Evolutionary conservation across 1,140 invertebrate genomes (phyloP).

Genomic region (Agraylea sexmaculata): DNA sequence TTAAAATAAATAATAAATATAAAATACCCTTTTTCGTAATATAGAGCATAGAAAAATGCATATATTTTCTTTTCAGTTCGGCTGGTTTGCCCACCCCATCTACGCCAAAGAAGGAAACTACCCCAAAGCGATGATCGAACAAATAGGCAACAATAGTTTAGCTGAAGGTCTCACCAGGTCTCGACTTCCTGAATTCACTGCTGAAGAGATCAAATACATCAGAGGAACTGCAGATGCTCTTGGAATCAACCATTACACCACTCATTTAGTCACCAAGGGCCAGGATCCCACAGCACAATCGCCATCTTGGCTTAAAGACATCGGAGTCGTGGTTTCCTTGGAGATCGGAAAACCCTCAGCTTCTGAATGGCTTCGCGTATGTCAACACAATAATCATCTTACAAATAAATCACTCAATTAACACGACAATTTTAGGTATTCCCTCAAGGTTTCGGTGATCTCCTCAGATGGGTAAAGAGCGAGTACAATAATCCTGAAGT

Average conservation of each 20-base stretch:
- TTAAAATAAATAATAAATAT: neutral
- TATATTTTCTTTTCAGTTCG: conserved; percentile 33
- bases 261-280: conserved; percentile 32
- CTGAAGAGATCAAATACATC: conserved; percentile 35
- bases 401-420: neutral
- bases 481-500: conserved; percentile 46
- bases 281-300: conserved; percentile 32
- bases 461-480: conserved; percentile 45
- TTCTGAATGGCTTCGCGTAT: conserved; percentile 38
- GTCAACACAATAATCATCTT: neutral
- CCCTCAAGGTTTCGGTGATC: conserved; percentile 45
- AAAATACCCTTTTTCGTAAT: no score
- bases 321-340: conserved; percentile 32
- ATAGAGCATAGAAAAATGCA: neutral
- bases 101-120: conserved; percentile 48
- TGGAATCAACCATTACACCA: conserved; percentile 40
- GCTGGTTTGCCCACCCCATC: conserved; percentile 49
- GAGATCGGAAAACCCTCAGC: conserved; percentile 35
- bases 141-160: conserved; percentile 35
- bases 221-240: conserved; percentile 42
- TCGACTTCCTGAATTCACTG: conserved; percentile 37
- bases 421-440: conserved; percentile 31
- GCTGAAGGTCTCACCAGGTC: conserved; percentile 34
- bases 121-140: conserved; percentile 42
- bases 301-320: conserved; percentile 38